Evolutionary conservation across 2,797 vertebrate genomes (phyloP).

Genomic region (Sphenodon punctatus): DNA sequence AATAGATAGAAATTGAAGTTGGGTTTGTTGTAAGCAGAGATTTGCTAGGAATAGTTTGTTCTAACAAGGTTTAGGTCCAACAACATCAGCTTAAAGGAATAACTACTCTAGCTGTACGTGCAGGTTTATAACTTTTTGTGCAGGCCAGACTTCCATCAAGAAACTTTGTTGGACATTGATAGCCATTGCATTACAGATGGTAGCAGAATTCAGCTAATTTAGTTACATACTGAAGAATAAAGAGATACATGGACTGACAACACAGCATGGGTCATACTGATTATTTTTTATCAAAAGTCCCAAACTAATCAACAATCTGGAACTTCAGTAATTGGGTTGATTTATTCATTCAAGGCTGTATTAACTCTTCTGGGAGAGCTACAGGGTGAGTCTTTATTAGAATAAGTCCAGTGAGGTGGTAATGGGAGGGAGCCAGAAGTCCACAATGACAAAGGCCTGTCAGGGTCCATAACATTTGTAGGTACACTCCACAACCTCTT

Average conservation of each 20-base stretch:
- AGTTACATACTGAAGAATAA: not conserved
- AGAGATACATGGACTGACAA: not conserved
- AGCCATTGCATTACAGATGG: not conserved
- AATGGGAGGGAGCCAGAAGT: not conserved
- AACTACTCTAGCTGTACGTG: not conserved
- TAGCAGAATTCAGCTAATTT: not conserved
- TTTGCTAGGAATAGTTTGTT: too few relatives aligned
- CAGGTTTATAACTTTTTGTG: not conserved
- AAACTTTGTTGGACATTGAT: not conserved
- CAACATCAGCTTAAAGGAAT: not conserved
- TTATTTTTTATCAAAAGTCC: not conserved
- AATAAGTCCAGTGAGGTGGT: accelerated
- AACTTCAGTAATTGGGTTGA: not conserved
- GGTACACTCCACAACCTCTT: not conserved
- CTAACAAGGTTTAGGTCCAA: too few relatives aligned
- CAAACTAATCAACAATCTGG: not conserved
- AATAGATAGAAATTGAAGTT: too few relatives aligned
- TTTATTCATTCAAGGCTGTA: not conserved
- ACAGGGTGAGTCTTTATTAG: not conserved
- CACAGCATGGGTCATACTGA: not conserved
- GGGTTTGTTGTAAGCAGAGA: too few relatives aligned
- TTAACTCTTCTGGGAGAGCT: not conserved
- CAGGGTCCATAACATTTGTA: not conserved
- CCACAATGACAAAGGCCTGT: not conserved
- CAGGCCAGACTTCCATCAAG: not conserved